Evolutionary conservation across 2,888 invertebrate genomes (phyloP), one percentile per base, ranked within the genome.

Genomic region (Lithophane ornitopus): DNA sequence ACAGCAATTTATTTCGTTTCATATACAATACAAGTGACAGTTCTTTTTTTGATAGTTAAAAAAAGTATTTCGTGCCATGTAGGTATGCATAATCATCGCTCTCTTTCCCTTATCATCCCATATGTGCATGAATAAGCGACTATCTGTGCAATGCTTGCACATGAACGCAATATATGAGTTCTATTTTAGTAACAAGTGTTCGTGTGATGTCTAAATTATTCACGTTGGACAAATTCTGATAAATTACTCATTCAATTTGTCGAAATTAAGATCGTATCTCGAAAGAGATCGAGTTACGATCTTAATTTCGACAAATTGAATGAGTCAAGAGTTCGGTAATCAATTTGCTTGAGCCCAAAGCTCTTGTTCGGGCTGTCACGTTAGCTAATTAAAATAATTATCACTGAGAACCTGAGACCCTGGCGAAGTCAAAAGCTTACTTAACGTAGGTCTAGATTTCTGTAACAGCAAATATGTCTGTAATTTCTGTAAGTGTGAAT

Each of bases 221-320:
- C 19, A 39, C 14, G 9, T 54, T 54, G 49, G 14, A 56, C 16
- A 34, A 63, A 74, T 56, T 63, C 34, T 26, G 39, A 62, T 49
- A 34, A 49, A 74, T 74, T 63, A 52, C 49, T 44, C 22, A 52
- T 34, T 58, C 56, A 79, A 83, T 80, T 83, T 70, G 71, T 78
- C 28, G 22, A 62, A 70, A 70, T 80, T 79, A 56, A 67, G 79
- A 62, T 78, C 59, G n/a, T 71, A 67, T 80, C 49, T 49, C n/a
- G 28, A 46, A n/a, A n/a, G n/a, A n/a, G n/a, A n/a, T n/a, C n/a
- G n/a, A n/a, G n/a, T n/a, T n/a, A n/a, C n/a, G n/a, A n/a, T n/a
- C n/a, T n/a, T n/a, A n/a, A n/a, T n/a, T n/a, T n/a, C n/a, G n/a
- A n/a, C n/a, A n/a, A n/a, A n/a, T n/a, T n/a, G n/a, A n/a, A n/a